Evolutionary conservation across 2,888 invertebrate species (phyloP), one percentile per base, ranked within the genome.

Genomic region (Vandiemenella viatica): DNA sequence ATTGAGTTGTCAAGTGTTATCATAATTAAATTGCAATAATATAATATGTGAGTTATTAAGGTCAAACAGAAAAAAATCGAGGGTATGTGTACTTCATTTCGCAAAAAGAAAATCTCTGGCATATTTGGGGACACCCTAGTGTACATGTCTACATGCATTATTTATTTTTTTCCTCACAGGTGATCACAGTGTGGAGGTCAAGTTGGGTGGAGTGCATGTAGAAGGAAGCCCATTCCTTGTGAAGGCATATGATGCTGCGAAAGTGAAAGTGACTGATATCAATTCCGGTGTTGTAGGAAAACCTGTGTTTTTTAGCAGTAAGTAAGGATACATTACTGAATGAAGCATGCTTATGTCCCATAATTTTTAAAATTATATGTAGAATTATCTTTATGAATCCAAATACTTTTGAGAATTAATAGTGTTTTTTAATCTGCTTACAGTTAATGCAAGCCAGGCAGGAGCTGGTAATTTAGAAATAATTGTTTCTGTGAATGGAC

Each of bases 381-480:
- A 2, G 3, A n/a, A n/a, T n/a, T n/a, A n/a, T 15, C 40, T 15
- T 4, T 26, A 7, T 26, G 26, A 82, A 62, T 82, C 82, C 17
- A 75, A 69, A 70, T 45, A 43, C 43, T 38, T 45, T 40, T 51
- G 37, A 19, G 47, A 37, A 32, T 17, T 40, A 43, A 48, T 48
- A 6, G 41, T 26, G 19, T 53, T 40, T 53, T 45, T 47, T 48
- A 32, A n/a, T 40, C 13, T 15, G 17, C 37, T 55, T 58, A 38
- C 55, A 73, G 72, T 75, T 58, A 75, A 76, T 61, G 75, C 76
- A 6, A 71, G 72, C 51, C 69, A 71, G 58, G 76, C 74, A 60
- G 91, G 96, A 53, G 93, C 95, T 44, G 96, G 96, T 19, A 96
- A 96, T 67, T 73, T 96, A 62, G 96, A 97, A 70, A 96, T 97